Evolutionary conservation across 1,140 invertebrate genomes (phyloP), one percentile per base, ranked within the genome.

Genomic region (Musca domestica): DNA sequence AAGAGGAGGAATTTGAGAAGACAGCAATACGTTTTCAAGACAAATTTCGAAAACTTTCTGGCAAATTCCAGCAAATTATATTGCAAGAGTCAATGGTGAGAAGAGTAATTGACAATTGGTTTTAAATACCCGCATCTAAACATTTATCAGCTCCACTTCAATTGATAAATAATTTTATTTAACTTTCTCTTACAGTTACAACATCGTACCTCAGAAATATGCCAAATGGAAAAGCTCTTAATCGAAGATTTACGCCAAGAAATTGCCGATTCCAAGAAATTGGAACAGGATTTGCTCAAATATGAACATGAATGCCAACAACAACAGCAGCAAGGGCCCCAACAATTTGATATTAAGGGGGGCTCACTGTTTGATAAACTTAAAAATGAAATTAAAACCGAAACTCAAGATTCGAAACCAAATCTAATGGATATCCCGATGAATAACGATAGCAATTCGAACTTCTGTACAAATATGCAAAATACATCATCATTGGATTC

Each of bases 11-110:
- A 71, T 94, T 94, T 81, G 90, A 92, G 72, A 84, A 89, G 70
- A 89, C 90, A 7, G 89, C 92, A 0, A 83, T 88, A 74, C 87
- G 89, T 75, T 84, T 94, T 61, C 82, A 94, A 14, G 87, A 88
- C 67, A 93, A 92, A 83, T 92, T 90, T 75, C 84, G 86, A 15
- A 83, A 85, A 52, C 89, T 95, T 86, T 87, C 89, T 70, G 88
- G 90, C 73, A 95, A 93, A 81, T 95, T 92, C 78, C 87, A 89
- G 58, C 88, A 88, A 75, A 84, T 94, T 15, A 80, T 94, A n/a
- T 80, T 94, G 54, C 91, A 92, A 82, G 92, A 94, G 72, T 93
- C 91, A 73, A 92, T 91, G 88, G 92, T 94, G 83, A 84, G 86
- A 82, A 52, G 23, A 25, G 12, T n/a, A 30, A 22, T 68, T 68